Percentiles rank a stretch among this genome's conserved stretches.
Conservation (phyloP, 2,888 invertebrate species). For the Eretmocerus hayati region DNA sequence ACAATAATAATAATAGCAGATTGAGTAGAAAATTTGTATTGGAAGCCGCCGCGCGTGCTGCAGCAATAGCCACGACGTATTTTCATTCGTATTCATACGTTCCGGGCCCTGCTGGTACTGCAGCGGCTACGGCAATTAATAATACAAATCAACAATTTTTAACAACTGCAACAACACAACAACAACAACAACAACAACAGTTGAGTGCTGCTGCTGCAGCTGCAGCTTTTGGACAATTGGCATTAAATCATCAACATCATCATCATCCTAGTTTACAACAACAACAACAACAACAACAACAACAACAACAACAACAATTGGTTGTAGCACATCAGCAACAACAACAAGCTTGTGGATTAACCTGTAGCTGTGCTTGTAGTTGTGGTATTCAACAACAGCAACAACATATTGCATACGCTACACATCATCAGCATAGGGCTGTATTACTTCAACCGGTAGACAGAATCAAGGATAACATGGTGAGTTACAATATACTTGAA, state of each 20-base stretch:
- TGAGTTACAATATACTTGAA: no score
- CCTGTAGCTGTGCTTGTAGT: slow-evolving; percentile 2
- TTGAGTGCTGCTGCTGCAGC: slow-evolving; percentile 32
- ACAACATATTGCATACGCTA: slow-evolving; percentile 15
- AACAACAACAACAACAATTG: slow-evolving; percentile 6
- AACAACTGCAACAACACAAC: slow-evolving; percentile 12
- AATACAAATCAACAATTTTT: no score
- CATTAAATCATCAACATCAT: slow-evolving; percentile 8
- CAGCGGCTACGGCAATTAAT: slow-evolving; percentile 31
- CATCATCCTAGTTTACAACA: slow-evolving; percentile 16
- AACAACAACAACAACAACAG: slow-evolving; percentile 27
- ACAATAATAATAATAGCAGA: slow-evolving; percentile 22
- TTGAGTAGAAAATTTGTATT: no score
- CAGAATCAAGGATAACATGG: slow-evolving; percentile 46
- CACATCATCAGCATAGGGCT: slow-evolving; percentile 29
- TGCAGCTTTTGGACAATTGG: slow-evolving; percentile 22
- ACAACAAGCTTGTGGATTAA: no score
- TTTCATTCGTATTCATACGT: slow-evolving; percentile 47
- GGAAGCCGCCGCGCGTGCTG: slow-evolving; percentile 29
- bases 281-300: slow-evolving; percentile 21
- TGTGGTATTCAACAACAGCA: slow-evolving; percentile 3
- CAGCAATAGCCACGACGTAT: slow-evolving; percentile 42
- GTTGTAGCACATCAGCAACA: background rate
- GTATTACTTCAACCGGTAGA: slow-evolving; percentile 44
- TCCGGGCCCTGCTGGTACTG: slow-evolving; percentile 45